Conservation (phyloP, 2,797 vertebrate species). For the Labeo calbasu region DNA sequence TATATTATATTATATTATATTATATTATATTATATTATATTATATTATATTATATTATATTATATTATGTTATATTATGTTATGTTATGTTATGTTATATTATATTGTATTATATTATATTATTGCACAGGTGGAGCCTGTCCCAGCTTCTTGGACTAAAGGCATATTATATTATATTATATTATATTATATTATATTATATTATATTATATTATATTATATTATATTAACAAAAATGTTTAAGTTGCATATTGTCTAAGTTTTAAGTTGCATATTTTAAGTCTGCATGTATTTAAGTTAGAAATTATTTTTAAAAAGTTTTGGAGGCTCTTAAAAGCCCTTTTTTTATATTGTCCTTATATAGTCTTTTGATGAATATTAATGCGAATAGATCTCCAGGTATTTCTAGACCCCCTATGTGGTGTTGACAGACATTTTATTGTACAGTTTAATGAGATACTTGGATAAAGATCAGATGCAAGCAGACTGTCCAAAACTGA, state of each 20-base stretch:
- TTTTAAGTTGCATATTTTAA: background rate
- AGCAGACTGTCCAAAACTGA: background rate
- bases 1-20: no score
- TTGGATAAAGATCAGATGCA: background rate
- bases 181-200: slow-evolving; percentile 1
- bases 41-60: no score
- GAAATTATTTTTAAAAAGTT: background rate
- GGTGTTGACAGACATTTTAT: background rate
- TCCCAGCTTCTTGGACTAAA: background rate
- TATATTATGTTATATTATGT: no score
- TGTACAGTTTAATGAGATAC: background rate
- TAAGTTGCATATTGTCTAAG: no score
- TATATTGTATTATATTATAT: no score
- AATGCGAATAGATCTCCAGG: no score
- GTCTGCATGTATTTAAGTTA: no score
- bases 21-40: no score
- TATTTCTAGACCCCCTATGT: background rate
- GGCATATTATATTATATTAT: background rate
- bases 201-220: slow-evolving; percentile 2
- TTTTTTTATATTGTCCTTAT: no score
- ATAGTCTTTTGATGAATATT: no score
- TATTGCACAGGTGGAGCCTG: background rate
- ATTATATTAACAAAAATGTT: background rate
- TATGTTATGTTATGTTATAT: no score
- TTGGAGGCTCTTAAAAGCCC: background rate